Base-by-base conservation (phyloP, 2,888 invertebrate species). In the Amblyjoppa proteus region DNA sequence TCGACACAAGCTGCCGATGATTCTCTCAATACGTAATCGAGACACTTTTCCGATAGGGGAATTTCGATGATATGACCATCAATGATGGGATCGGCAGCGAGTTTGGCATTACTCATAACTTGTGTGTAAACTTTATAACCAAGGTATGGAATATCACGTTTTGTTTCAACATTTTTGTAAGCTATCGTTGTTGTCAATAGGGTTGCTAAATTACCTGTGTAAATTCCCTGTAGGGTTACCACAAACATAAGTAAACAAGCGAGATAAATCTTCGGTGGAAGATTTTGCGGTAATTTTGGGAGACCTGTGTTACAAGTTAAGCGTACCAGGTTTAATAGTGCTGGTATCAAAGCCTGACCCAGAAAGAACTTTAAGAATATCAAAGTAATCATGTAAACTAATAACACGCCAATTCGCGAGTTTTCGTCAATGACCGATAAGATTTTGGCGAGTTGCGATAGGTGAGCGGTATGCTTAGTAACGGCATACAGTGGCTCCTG, bases 331-430 rank as follows among this genome's bases (percentile, higher is more conserved):
- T 38, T 38, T 1, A 9, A 38, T 38, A 38, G 9, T 38, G 38
- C 38, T 38, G 38, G 38, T 2, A 38, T 38, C 9, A 38, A 1
- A 28, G 56, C 5, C 20, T 58, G 73, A 25, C 73, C 38, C 7
- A 51, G 25, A 25, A 56, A 73, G 13, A 13, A 73, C 25, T 73
- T 73, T 41, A 56, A 56, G 38, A 73, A 73, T n/a, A 73, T 25
- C 2, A 73, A 20, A 2, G 56, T 71, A 1, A 38, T 11, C 38
- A 58, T 16, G 7, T 13, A 13, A 16, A 58, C 41, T 5, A 58
- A 34, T 20, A 11, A 7, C 4, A 56, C 6, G 16, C 56, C 38
- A 20, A 34, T 13, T 16, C 58, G 56, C 16, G 25, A 25, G 3
- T 1, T 2, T 16, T 6, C 53, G 11, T 73, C 73, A 9, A 73